phyloP scores from a whole-genome alignment of 2,797 vertebrate species.

The Halcyon smyrnensis region DNA sequence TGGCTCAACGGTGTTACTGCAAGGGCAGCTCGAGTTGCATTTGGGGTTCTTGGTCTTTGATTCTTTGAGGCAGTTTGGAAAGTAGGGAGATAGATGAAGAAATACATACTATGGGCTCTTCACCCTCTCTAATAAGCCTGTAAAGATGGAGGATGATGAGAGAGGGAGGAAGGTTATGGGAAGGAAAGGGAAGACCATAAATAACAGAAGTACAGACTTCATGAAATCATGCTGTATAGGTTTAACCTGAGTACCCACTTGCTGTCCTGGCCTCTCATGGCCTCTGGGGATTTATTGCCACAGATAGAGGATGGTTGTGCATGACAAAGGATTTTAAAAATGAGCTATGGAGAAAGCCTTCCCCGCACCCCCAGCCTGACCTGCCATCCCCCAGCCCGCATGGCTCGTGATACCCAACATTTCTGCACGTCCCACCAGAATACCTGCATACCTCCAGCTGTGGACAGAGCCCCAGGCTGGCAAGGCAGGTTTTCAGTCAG shows the following conservation, averaged over 20 bases:
- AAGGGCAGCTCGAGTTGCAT: neutral
- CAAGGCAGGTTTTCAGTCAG: neutral
- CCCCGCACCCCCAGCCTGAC: neutral
- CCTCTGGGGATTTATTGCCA: neutral
- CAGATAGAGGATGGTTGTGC: neutral
- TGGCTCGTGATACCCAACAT: neutral
- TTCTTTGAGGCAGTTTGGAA: neutral
- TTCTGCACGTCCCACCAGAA: conserved; percentile 47
- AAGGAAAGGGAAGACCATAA: neutral
- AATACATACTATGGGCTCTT: neutral
- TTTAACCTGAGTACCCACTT: neutral
- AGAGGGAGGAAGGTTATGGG: neutral
- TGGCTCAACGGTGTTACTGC: neutral
- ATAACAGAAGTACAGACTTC: neutral
- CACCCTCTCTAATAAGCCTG: neutral
- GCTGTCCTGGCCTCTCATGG: neutral
- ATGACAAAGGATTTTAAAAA: conserved; percentile 36
- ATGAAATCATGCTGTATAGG: neutral
- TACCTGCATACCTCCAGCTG: conserved; percentile 32
- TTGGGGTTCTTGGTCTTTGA: neutral
- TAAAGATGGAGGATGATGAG: neutral
- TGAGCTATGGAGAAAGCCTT: neutral
- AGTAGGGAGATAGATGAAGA: neutral
- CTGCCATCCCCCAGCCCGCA: neutral
- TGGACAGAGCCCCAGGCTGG: neutral